phyloP scores from a whole-genome alignment of 2,113 vertebrate species.

The Rhombomys opimus region DNA sequence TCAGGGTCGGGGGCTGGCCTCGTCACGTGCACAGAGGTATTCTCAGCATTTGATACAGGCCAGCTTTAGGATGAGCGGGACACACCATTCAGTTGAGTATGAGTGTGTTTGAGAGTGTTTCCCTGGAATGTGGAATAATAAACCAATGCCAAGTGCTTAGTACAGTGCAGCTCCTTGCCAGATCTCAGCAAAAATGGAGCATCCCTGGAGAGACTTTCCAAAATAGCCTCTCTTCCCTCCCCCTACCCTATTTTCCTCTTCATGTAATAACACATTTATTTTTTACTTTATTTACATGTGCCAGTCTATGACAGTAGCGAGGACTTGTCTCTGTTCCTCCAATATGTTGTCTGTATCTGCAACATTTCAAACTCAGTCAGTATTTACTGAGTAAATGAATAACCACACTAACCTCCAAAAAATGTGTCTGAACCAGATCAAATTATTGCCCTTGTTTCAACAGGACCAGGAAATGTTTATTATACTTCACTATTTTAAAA shows the following conservation, averaged over 20 bases:
- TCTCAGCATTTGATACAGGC: background rate
- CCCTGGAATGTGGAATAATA: background rate
- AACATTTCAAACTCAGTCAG: background rate
- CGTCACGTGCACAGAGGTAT: background rate
- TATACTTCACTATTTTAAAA: slow-evolving; percentile 16
- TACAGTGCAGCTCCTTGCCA: background rate
- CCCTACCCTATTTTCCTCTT: background rate
- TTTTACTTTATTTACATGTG: background rate
- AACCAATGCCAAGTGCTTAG: background rate
- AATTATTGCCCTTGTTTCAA: slow-evolving; percentile 11
- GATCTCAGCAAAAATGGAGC: slow-evolving; percentile 3
- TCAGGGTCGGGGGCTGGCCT: background rate
- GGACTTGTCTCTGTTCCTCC: background rate
- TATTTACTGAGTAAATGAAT: slow-evolving; percentile 17
- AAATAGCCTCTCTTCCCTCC: background rate
- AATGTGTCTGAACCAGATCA: background rate
- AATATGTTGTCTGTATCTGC: background rate
- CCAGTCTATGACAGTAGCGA: background rate
- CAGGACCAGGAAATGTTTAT: background rate
- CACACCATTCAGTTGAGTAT: background rate
- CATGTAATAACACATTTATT: background rate
- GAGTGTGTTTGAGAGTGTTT: background rate
- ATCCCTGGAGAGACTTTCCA: background rate
- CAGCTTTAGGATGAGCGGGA: background rate
- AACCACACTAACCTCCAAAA: background rate